Percentiles rank a stretch among this genome's conserved stretches.
Conservation (phyloP, 2,888 invertebrate genomes). For the Choreutis nemorana region DNA sequence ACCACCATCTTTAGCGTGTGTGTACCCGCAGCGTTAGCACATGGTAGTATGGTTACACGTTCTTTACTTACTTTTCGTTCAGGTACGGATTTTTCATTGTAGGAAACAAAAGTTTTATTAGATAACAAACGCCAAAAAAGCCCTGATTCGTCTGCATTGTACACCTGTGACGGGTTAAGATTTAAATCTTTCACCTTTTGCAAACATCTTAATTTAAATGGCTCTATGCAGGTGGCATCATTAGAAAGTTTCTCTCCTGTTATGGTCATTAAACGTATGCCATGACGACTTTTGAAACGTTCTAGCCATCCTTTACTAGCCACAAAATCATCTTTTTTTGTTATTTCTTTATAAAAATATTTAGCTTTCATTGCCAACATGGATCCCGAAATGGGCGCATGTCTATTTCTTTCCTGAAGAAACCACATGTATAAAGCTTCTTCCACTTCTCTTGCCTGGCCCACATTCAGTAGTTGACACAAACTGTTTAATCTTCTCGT, state of each 20-base stretch:
- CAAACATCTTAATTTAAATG: slow-evolving; percentile 15
- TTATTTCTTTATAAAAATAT: slow-evolving; percentile 15
- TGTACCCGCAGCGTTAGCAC: slow-evolving; percentile 16
- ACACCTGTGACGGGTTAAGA: slow-evolving; percentile 13
- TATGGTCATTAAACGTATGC: slow-evolving; percentile 14
- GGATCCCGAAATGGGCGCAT: slow-evolving; percentile 14
- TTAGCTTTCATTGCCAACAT: slow-evolving; percentile 15
- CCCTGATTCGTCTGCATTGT: slow-evolving; percentile 17
- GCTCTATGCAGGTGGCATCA: slow-evolving; percentile 12
- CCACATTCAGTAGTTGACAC: slow-evolving; percentile 15
- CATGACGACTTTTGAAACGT: slow-evolving; percentile 16
- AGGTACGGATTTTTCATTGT: slow-evolving; percentile 12
- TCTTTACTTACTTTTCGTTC: slow-evolving; percentile 15
- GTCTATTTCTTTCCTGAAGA: slow-evolving; percentile 14
- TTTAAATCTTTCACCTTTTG: slow-evolving; percentile 15
- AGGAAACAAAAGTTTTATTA: slow-evolving; percentile 17
- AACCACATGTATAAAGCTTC: slow-evolving; percentile 18
- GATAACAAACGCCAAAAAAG: slow-evolving; percentile 17
- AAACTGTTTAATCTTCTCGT: slow-evolving; percentile 14
- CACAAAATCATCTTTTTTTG: slow-evolving; percentile 16
- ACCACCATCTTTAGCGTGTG: slow-evolving; percentile 15
- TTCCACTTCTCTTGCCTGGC: slow-evolving; percentile 15
- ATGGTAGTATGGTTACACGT: slow-evolving; percentile 16
- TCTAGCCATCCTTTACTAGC: slow-evolving; percentile 17
- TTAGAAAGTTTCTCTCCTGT: slow-evolving; percentile 15